These are phyloP conservation scores for Manacus vitellinus DNA, from an alignment of 2,113 vertebrate species.

Conservation along the genomic window DNA sequence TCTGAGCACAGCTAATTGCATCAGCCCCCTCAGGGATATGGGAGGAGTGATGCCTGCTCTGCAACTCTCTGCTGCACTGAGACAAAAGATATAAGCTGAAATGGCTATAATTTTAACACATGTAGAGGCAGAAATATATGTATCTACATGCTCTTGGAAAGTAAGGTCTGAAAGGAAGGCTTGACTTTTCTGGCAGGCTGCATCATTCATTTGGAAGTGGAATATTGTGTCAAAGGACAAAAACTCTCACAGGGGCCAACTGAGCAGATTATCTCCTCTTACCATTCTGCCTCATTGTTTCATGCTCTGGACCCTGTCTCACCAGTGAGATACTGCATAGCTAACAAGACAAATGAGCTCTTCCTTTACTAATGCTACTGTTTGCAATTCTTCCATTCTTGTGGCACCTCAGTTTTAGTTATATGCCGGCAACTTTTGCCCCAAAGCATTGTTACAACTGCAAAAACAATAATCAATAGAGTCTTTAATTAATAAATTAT, in stretches of 20 bases:
- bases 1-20: slow-evolving; percentile 9
- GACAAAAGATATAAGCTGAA: not conserved
- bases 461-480: not conserved
- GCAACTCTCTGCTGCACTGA: not conserved
- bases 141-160: not conserved
- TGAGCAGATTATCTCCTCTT: not conserved
- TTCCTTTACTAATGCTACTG: not conserved
- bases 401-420: not conserved
- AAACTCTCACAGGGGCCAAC: not conserved
- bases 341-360: not conserved
- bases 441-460: not conserved
- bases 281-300: not conserved
- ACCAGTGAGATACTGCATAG: not conserved
- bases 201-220: not conserved
- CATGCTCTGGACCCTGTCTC: not conserved
- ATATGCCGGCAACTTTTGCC: not conserved
- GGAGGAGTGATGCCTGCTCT: not conserved
- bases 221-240: not conserved
- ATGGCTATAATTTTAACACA: not conserved
- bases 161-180: not conserved
- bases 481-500: not conserved
- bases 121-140: not conserved
- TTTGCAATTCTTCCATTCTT: not conserved
- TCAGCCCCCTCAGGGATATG: not conserved
- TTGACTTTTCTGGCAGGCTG: not conserved